phyloP scores from a whole-genome alignment of 2,888 invertebrate genomes.

The Xestia xanthographa region DNA sequence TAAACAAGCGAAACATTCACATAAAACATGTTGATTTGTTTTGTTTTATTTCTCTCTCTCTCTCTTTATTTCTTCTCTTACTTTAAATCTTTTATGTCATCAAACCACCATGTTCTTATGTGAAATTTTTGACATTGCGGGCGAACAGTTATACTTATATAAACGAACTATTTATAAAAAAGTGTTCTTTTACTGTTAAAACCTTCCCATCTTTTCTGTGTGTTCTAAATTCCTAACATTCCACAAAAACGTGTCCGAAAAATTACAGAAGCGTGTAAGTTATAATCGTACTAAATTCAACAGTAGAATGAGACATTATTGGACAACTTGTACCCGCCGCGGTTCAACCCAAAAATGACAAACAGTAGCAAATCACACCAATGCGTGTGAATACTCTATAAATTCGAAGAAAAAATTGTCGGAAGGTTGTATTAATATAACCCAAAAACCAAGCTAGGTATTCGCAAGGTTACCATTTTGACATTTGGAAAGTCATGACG shows the following conservation, averaged over 20 bases:
- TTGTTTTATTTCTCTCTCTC: background rate
- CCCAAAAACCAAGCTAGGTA: constrained; percentile 56
- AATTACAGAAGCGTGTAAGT: constrained; percentile 56
- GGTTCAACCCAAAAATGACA: constrained; percentile 77
- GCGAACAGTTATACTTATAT: background rate
- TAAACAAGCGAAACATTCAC: background rate
- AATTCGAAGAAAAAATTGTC: constrained; percentile 79
- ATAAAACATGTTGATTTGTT: background rate
- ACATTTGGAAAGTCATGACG: background rate
- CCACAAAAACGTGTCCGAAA: constrained; percentile 47
- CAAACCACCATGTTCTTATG: background rate
- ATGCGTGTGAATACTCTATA: constrained; percentile 84
- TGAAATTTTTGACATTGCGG: background rate
- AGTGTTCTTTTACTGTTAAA: background rate
- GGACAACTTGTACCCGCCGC: constrained; percentile 70
- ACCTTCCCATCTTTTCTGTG: background rate
- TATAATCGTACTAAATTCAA: constrained; percentile 59
- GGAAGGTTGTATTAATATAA: constrained; percentile 71
- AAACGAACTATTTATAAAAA: background rate
- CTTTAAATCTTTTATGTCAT: background rate
- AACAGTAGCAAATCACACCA: constrained; percentile 83
- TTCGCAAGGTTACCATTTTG: constrained; percentile 4
- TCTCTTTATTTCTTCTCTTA: background rate
- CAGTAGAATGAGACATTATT: constrained; percentile 71
- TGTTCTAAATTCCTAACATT: constrained; percentile 38